Base-by-base conservation (phyloP, 2,113 vertebrate species). In the Acrocephalus kingi region DNA sequence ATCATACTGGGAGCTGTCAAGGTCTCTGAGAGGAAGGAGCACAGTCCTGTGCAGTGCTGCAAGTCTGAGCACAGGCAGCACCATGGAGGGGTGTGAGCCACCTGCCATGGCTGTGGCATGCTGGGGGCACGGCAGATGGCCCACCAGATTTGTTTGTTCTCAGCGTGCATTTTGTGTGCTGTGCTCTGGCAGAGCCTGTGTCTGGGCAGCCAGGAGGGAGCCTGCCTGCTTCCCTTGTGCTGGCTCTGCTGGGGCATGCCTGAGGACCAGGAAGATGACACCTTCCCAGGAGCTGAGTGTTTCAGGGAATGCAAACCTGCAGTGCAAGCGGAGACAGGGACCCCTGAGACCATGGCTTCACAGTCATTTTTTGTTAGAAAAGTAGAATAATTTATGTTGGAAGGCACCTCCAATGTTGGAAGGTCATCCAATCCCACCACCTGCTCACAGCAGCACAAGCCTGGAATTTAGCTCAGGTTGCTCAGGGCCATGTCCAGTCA, bases 361-460 rank as follows among this genome's bases (percentile, higher is more conserved):
- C 6, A 31, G 37, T 15, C 1, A 24, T 74, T 62, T 79, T 63
- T 75, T 88, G 15, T 59, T 35, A 52, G 33, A 75, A 84, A 93
- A 37, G 37, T 19, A 89, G 35, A 84, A 67, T 24, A 41, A 54
- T 27, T 76, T 46, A 23, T 9, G 18, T 43, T 77, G 59, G 16
- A 93, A 88, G 11, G 37, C 22, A 51, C 23, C 33, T 66, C 43
- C 49, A 64, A 7, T 23, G 14, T 18, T 95, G 90, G 85, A 94
- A 94, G 23, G 63, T 84, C 83, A 84, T 93, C 83, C 89, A 94
- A 87, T 74, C 63, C 52, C 28, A 88, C 52, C 79, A 90, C 86
- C 68, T 81, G 94, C 68, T 95, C 86, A 66, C 23, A 81, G 72
- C 45, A 90, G 55, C 63, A 54, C 12, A n/a, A 83, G 49, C 19